phyloP scores from a whole-genome alignment of 2,888 invertebrate species.

The Prosopocoilus inquinatus region DNA sequence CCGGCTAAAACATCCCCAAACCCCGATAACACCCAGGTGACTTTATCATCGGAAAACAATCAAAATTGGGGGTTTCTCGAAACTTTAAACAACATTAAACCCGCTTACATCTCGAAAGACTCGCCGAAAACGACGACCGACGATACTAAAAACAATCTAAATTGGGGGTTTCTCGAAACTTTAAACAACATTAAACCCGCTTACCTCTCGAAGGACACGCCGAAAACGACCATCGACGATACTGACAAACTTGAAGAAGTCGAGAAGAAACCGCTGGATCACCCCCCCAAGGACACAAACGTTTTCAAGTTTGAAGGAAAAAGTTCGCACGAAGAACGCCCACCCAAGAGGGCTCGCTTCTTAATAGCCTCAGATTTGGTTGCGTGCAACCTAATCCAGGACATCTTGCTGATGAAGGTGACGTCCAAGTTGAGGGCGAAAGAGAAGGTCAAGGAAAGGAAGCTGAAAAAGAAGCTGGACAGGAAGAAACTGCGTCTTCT shows the following conservation, averaged over 20 bases:
- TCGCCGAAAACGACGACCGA: too few species aligned
- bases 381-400: slow-evolving; percentile 21
- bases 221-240: background rate
- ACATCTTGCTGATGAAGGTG: slow-evolving; percentile 19
- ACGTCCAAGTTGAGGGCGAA: slow-evolving; percentile 17
- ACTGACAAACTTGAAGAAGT: background rate
- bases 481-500: slow-evolving; percentile 5
- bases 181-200: too few species aligned
- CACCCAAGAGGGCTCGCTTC: background rate
- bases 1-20: too few species aligned
- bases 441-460: slow-evolving; percentile 13
- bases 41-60: too few species aligned
- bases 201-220: too few species aligned
- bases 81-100: too few species aligned
- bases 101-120: too few species aligned
- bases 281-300: background rate
- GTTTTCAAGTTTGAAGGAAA: background rate
- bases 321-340: slow-evolving; percentile 1
- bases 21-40: too few species aligned
- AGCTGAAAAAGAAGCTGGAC: slow-evolving; percentile 11
- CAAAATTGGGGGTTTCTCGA: too few species aligned
- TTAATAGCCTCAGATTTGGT: slow-evolving; percentile 10
- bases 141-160: too few species aligned
- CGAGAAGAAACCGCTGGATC: background rate
- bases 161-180: too few species aligned